phyloP scores from a whole-genome alignment of 2,113 vertebrate genomes.

The Macrotus californicus region DNA sequence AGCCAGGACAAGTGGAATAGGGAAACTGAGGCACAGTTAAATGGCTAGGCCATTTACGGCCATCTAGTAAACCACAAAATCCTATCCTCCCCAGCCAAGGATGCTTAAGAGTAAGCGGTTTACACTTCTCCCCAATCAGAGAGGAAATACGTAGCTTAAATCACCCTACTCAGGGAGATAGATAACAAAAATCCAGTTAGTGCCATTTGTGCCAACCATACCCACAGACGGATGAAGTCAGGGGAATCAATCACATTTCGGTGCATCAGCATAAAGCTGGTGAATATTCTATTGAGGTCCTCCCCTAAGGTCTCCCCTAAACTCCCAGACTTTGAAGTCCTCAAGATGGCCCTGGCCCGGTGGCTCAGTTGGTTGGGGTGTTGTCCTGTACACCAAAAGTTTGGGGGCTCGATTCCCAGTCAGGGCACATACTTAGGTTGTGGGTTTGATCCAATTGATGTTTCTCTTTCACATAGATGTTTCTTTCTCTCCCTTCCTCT shows the following conservation, averaged over 20 bases:
- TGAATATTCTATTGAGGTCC: no score
- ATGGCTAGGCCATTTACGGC: not conserved
- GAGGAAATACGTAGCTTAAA: not conserved
- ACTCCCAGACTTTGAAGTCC: not conserved
- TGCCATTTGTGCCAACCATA: not conserved
- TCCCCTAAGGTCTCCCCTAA: not conserved
- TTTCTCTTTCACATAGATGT: no score
- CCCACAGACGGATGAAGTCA: not conserved
- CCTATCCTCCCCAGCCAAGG: not conserved
- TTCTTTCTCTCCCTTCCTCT: no score
- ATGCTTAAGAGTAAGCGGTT: not conserved
- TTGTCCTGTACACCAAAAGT: no score
- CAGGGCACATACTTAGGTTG: no score
- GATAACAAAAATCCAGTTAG: not conserved
- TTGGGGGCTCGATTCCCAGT: no score
- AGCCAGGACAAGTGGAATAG: not conserved
- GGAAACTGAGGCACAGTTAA: not conserved
- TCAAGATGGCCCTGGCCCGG: not conserved
- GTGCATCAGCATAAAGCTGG: not conserved
- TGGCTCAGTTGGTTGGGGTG: no score
- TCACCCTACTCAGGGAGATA: not conserved
- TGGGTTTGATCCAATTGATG: no score
- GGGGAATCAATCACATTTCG: not conserved
- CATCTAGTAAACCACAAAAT: not conserved
- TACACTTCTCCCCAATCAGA: not conserved